A percentile compares a stretch with the other conserved stretches of the same genome.
Evolutionary conservation across 2,888 invertebrate species (phyloP).

Genomic region (Drosophila ustulata): DNA sequence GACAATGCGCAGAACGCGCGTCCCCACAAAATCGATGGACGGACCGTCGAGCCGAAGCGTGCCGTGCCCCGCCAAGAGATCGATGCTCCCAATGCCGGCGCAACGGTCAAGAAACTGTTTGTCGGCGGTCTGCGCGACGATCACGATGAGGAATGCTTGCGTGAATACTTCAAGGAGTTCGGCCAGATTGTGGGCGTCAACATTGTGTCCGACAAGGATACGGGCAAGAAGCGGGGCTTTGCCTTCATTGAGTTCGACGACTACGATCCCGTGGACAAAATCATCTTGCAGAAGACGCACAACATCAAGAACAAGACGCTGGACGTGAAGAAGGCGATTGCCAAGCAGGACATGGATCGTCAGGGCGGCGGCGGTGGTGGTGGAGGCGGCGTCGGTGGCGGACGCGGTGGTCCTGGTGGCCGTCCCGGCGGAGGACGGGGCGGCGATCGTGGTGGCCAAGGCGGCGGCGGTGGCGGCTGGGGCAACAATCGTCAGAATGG

Average conservation of each 20-base stretch:
- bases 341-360: slow-evolving; percentile 93
- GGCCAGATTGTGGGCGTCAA: slow-evolving; percentile 95
- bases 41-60: slow-evolving; percentile 97
- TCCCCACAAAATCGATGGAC: slow-evolving; percentile 97
- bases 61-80: slow-evolving; percentile 97
- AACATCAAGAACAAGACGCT: slow-evolving; percentile 93
- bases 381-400: slow-evolving; percentile 87
- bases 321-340: slow-evolving; percentile 96
- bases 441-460: slow-evolving; percentile 74
- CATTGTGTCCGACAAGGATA: slow-evolving; percentile 95
- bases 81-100: slow-evolving; percentile 95
- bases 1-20: slow-evolving; percentile 96
- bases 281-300: slow-evolving; percentile 91
- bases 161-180: slow-evolving; percentile 92
- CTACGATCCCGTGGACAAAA: slow-evolving; percentile 98
- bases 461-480: slow-evolving; percentile 52
- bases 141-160: slow-evolving; percentile 94
- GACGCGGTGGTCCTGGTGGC: slow-evolving; percentile 83
- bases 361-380: slow-evolving; percentile 86
- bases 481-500: slow-evolving; percentile 69
- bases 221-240: slow-evolving; percentile 97
- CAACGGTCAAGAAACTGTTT: slow-evolving; percentile 97
- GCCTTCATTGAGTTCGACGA: slow-evolving; percentile 98
- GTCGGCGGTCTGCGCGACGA: slow-evolving; percentile 97
- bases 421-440: slow-evolving; percentile 64